These are phyloP conservation scores for Contarinia nasturtii DNA, from an alignment of 1,140 invertebrate genomes.

Conservation along the genomic window DNA sequence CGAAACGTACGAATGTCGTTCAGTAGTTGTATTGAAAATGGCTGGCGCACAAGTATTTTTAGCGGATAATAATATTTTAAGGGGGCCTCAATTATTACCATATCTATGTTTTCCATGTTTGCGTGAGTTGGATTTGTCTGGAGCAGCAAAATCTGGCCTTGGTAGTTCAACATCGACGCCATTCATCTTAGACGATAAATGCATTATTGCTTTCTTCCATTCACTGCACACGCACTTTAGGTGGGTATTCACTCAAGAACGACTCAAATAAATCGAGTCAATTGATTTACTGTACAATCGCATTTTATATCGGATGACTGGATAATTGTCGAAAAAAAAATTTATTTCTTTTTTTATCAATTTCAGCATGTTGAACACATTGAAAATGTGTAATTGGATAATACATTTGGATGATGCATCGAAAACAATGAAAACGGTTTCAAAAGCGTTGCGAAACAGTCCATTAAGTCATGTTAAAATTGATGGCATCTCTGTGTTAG, in stretches of 20 bases:
- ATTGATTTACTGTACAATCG: background rate
- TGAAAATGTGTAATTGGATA: slow-evolving; percentile 9
- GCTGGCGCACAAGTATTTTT: slow-evolving; percentile 29
- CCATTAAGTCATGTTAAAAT: slow-evolving; percentile 7
- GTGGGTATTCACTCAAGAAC: background rate
- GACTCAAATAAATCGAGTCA: background rate
- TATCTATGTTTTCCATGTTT: slow-evolving; percentile 29
- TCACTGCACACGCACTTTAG: slow-evolving; percentile 5
- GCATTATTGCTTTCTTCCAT: slow-evolving; percentile 6
- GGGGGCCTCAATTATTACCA: slow-evolving; percentile 28
- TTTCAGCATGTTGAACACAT: slow-evolving; percentile 7
- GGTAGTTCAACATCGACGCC: slow-evolving; percentile 4
- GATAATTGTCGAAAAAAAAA: no score
- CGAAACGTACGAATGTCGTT: slow-evolving; percentile 18
- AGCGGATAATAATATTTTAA: slow-evolving; percentile 26
- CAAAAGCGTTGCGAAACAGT: slow-evolving; percentile 5
- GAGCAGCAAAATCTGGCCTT: slow-evolving; percentile 6
- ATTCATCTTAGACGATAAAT: slow-evolving; percentile 8
- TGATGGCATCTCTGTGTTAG: slow-evolving; percentile 8
- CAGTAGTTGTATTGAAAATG: slow-evolving; percentile 13
- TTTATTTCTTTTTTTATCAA: background rate
- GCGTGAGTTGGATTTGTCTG: slow-evolving; percentile 28
- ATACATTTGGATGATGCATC: slow-evolving; percentile 8
- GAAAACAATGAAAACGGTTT: slow-evolving; percentile 6
- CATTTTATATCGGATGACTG: background rate